These are phyloP conservation scores for Neoitamus cyanurus DNA, from an alignment of 2,888 invertebrate species.

Conservation along the genomic window DNA sequence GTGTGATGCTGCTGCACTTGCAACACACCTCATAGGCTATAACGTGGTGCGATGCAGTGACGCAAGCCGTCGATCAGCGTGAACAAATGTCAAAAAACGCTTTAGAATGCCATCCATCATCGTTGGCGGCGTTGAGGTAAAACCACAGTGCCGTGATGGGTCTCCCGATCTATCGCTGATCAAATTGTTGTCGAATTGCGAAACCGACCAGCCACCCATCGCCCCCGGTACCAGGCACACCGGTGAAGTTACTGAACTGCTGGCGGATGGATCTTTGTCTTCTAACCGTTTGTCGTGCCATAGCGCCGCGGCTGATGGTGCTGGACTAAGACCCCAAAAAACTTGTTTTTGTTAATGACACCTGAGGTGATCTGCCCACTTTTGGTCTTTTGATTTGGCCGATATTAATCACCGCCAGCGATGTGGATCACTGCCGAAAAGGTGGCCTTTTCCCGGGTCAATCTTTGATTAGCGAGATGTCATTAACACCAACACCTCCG, in stretches of 20 bases:
- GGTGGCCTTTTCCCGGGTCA: background rate
- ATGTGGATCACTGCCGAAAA: slow-evolving; percentile 28
- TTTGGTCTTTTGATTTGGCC: background rate
- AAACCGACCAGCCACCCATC: background rate
- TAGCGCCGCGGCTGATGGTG: background rate
- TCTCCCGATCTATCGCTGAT: background rate
- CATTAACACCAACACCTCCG: slow-evolving; percentile 9
- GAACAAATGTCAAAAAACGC: background rate
- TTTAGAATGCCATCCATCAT: slow-evolving; percentile 12
- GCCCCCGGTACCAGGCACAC: background rate
- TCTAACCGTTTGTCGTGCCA: background rate
- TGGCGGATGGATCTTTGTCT: background rate
- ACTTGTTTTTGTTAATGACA: slow-evolving; percentile 21
- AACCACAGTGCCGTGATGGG: background rate
- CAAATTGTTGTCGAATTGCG: background rate
- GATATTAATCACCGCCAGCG: slow-evolving; percentile 11
- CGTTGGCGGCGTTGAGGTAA: background rate
- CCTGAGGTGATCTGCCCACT: background rate
- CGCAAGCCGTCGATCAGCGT: background rate
- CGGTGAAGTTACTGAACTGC: background rate
- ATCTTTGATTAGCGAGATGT: slow-evolving; percentile 18
- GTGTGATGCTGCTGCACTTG: slow-evolving; percentile 22
- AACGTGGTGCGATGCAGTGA: background rate
- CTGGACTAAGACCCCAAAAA: background rate
- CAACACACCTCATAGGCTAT: background rate